Base-by-base conservation (phyloP, 1,140 invertebrate genomes). In the Platyscapa corneri region DNA sequence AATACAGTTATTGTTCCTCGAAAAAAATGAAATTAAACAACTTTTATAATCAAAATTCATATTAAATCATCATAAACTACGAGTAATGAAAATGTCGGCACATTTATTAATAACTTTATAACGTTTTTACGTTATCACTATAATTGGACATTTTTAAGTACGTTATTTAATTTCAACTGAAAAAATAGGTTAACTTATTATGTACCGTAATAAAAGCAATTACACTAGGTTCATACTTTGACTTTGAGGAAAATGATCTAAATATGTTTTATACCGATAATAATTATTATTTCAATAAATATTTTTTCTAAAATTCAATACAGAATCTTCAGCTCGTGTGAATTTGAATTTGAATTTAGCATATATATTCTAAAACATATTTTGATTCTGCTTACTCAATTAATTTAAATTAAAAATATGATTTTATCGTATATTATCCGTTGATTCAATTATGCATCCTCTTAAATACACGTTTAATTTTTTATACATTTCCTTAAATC, bases 31-130 rank as follows among this genome's bases (percentile, higher is more conserved):
- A n/a, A 42, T 74, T n/a, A 42, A 74, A 74, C 70, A n/a, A 32
- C 70, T 37, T 6, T 8, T 74, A 0, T 42, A n/a, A 74, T 42
- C 56, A 60, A 60, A 74, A 34, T 67, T 42, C 32, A n/a, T n/a
- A 74, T 37, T 42, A 23, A 67, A 67, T 74, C 70, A 42, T 74
- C 56, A 42, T 42, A 74, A 39, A 37, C 67, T 39, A 27, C 70
- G 37, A 7, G 39, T 74, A 74, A 74, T 74, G 70, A 39, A 42
- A 74, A 74, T 14, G 37, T 74, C 37, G 23, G 70, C 37, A n/a
- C 37, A 74, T 37, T 74, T 74, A 74, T 74, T 74, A 74, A 74
- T 74, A 74, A 74, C 37, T 74, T 74, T 74, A 74, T 74, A 42
- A 74, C 23, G 30, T 74, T 74, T 74, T 39, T 74, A 74, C 18